A percentile compares a stretch with the other conserved stretches of the same genome.
phyloP scores from a whole-genome alignment of 2,888 invertebrate species.

The Argyra leucocephala region DNA sequence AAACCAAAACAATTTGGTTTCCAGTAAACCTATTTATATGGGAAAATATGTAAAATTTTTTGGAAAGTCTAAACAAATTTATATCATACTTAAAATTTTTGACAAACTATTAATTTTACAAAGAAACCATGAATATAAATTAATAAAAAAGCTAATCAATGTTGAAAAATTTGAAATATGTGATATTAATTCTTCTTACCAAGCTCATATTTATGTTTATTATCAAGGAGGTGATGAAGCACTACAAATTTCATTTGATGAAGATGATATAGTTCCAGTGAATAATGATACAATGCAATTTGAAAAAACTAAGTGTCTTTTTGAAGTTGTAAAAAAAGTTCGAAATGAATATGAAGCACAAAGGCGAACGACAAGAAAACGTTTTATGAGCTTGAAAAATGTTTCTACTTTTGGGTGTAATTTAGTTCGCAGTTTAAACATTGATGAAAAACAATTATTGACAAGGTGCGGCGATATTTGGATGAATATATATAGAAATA shows the following conservation, averaged over 20 bases:
- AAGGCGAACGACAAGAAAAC: background rate
- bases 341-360: background rate
- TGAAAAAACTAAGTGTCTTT: background rate
- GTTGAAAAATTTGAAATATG: background rate
- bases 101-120: background rate
- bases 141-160: background rate
- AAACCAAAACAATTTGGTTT: background rate
- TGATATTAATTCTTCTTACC: background rate
- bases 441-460: background rate
- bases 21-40: background rate
- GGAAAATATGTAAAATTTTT: background rate
- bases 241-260: background rate
- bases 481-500: background rate
- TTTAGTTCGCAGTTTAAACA: background rate
- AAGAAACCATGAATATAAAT: background rate
- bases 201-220: background rate
- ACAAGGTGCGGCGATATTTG: conserved; percentile 1
- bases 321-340: background rate
- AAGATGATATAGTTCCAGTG: background rate
- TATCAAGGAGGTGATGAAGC: background rate
- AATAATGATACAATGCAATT: background rate
- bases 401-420: background rate
- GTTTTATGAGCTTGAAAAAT: background rate
- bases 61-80: background rate
- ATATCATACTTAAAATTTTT: background rate